Evolutionary conservation across 2,797 vertebrate genomes (phyloP).

Genomic region (Microctenopoma steveboyesi): DNA sequence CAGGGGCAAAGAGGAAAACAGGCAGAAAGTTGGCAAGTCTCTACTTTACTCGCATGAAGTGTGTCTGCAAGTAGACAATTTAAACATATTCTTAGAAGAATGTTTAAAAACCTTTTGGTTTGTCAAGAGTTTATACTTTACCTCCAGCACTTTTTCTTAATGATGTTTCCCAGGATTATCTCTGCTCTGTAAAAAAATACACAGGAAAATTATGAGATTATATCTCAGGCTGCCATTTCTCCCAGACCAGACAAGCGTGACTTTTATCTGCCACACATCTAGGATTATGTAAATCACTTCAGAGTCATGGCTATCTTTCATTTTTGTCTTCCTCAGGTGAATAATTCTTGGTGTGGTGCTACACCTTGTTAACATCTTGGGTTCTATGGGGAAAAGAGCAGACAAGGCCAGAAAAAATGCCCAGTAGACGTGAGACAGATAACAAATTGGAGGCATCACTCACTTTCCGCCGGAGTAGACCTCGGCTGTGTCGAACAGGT

Average conservation of each 20-base stretch:
- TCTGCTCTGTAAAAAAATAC: constrained; percentile 87
- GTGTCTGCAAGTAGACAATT: constrained; percentile 1
- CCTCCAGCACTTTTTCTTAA: constrained; percentile 99
- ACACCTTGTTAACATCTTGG: constrained; percentile 37
- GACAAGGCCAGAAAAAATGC: constrained; percentile 19
- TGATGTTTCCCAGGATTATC: constrained; percentile 96
- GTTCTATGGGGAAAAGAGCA: constrained; percentile 13
- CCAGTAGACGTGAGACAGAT: constrained; percentile 1
- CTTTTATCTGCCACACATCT: constrained; percentile 62
- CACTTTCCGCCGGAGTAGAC: constrained; percentile 89
- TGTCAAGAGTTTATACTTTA: constrained; percentile 65
- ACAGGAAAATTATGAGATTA: constrained; percentile 58
- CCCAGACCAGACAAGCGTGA: constrained; percentile 21
- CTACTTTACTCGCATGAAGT: neutral
- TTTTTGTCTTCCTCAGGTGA: constrained; percentile 33
- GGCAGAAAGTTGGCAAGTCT: constrained; percentile 21
- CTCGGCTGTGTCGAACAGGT: constrained; percentile 94
- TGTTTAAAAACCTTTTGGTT: constrained; percentile 14
- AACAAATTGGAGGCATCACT: constrained; percentile 63
- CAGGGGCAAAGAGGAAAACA: constrained; percentile 23
- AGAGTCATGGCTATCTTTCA: constrained; percentile 23
- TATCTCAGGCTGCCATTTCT: constrained; percentile 27
- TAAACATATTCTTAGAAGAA: constrained; percentile 13
- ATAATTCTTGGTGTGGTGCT: constrained; percentile 32
- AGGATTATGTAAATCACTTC: constrained; percentile 58